These are phyloP conservation scores for Psilopogon haemacephalus DNA, from an alignment of 2,113 vertebrate species.

Conservation along the genomic window DNA sequence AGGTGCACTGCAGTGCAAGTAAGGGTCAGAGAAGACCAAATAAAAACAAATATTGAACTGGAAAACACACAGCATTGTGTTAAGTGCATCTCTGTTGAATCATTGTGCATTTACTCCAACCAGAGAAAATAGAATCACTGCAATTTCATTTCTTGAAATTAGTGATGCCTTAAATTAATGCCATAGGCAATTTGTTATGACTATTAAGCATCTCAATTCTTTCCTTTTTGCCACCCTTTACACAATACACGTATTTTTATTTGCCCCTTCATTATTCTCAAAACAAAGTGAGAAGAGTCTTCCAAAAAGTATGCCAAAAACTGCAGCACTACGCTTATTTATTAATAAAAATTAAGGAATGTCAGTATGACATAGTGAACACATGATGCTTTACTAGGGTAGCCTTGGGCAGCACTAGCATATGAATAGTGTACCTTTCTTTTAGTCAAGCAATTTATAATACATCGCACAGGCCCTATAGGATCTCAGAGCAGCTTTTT, in stretches of 20 bases:
- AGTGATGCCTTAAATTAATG: neutral
- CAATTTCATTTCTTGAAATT: neutral
- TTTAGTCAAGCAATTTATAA: slow-evolving; percentile 25
- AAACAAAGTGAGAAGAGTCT: neutral
- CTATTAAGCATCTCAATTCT: neutral
- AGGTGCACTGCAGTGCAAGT: neutral
- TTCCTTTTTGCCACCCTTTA: neutral
- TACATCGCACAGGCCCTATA: neutral
- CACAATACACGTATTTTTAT: neutral
- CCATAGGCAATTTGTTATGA: neutral
- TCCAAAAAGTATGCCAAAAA: neutral
- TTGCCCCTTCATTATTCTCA: neutral
- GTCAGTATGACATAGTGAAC: neutral
- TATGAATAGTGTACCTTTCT: neutral
- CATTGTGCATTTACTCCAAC: neutral
- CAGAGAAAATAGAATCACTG: neutral
- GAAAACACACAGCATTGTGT: neutral
- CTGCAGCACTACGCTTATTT: neutral
- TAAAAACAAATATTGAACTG: neutral
- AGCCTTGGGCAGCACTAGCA: slow-evolving; percentile 17
- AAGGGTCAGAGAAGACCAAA: neutral
- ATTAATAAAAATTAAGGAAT: slow-evolving; percentile 40
- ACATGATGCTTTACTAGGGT: neutral
- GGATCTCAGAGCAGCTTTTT: slow-evolving; percentile 24
- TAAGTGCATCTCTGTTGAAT: neutral